A percentile compares a stretch with the other conserved stretches of the same genome.
Evolutionary conservation across 2,113 vertebrate genomes (phyloP).

Genomic region (Rhea americana): DNA sequence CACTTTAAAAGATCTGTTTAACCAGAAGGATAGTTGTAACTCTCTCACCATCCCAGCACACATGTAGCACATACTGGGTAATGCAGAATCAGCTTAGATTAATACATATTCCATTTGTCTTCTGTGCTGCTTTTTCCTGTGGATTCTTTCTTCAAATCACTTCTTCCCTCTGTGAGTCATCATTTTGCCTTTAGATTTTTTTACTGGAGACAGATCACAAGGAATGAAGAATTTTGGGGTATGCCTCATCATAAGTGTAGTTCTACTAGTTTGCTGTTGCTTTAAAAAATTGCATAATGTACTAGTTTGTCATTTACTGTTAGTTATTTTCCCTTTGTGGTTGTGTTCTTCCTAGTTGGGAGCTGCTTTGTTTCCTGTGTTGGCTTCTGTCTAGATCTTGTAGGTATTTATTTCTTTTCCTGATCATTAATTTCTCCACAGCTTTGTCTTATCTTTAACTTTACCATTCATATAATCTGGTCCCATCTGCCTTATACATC

Average conservation of each 20-base stretch:
- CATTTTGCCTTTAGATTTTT: constrained; percentile 47
- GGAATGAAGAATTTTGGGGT: constrained; percentile 20
- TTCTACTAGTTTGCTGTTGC: neutral
- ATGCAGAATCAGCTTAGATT: neutral
- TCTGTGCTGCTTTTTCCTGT: neutral
- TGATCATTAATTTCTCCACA: neutral
- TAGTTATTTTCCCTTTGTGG: neutral
- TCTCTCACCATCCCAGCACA: neutral
- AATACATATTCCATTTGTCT: neutral
- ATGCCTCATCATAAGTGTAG: neutral
- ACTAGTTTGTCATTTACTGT: neutral
- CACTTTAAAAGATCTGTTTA: neutral
- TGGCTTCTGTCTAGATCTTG: neutral
- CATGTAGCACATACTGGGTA: neutral
- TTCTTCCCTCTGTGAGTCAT: constrained; percentile 40
- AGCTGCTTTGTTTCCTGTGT: neutral
- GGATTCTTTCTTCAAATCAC: neutral
- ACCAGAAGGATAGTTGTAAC: neutral
- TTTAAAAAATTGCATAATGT: neutral
- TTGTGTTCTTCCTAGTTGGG: neutral
- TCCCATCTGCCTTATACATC: neutral
- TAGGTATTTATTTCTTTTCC: neutral
- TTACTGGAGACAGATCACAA: constrained; percentile 24
- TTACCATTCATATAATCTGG: neutral
- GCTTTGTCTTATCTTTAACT: neutral